Base-by-base conservation (phyloP, 2,797 vertebrate genomes). In the Ptychadena robeensis region DNA sequence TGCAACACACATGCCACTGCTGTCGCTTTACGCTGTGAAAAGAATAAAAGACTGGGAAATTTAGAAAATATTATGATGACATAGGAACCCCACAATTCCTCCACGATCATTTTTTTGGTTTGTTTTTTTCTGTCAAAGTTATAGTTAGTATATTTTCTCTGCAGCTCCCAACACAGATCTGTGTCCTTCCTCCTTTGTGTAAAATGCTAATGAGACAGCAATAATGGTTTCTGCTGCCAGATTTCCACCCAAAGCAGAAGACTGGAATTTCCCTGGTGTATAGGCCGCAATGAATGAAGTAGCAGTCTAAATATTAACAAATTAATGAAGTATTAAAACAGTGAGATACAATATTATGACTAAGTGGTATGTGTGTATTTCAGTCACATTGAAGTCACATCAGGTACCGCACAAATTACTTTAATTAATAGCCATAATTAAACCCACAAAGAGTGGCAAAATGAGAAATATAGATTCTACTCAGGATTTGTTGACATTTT, bases 251-350 rank as follows among this genome's bases (percentile, higher is more conserved):
- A 67, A 57, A 14, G 69, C 75, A 73, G 40, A 32, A 68, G 37
- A 59, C 48, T 35, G 9, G 71, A 57, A 18, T 38, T 30, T 84
- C 82, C 77, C 76, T 34, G 11, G 82, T 68, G 82, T 44, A 84
- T 64, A 73, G 71, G 44, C 63, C 35, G 44, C 40, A 66, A 75
- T 37, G 65, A 73, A 84, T 73, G 71, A 84, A 80, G 82, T 61
- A 48, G 64, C 77, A 74, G 48, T 57, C 69, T 73, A 80, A 79
- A 74, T 74, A 84, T 80, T 84, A 80, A 74, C 76, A 80, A 66
- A 66, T 84, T 73, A 79, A 83, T 79, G 82, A 74, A 84, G 70
- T 84, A 74, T 80, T 84, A 75, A 84, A 69, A 32, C 48, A 53
- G 40, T 14, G 70, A 74, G 71, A 73, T 73, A 73, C 48, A 79